Percentiles rank a stretch among this genome's conserved stretches.
These are phyloP conservation scores for Calidris pugnax DNA, from an alignment of 2,113 vertebrate species.

Conservation along the genomic window DNA sequence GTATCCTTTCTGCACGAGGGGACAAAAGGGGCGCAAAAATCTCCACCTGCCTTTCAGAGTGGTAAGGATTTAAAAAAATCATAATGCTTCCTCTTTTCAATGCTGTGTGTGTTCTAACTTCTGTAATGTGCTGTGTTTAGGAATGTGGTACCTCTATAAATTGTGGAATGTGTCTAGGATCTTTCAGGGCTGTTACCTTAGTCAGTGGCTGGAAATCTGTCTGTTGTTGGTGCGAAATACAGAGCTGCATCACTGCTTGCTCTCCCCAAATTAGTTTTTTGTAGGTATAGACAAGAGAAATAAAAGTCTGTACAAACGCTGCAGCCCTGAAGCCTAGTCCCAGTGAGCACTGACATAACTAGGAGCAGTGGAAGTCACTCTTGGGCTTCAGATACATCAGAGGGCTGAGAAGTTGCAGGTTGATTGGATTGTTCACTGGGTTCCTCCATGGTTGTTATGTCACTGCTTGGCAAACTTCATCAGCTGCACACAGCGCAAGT, in stretches of 20 bases:
- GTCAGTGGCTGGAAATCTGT: background rate
- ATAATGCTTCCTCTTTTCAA: background rate
- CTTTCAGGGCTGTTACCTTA: background rate
- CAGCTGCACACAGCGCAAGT: background rate
- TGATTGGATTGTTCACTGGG: background rate
- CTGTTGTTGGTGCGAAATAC: background rate
- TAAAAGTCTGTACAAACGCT: background rate
- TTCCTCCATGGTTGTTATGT: background rate
- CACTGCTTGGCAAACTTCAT: background rate
- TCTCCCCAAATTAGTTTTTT: background rate
- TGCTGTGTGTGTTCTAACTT: background rate
- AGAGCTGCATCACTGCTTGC: background rate
- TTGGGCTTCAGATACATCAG: background rate
- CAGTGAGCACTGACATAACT: background rate
- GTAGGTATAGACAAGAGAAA: background rate
- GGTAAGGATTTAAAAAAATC: background rate
- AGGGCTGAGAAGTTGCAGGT: background rate
- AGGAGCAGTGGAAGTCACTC: background rate
- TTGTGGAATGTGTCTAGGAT: background rate
- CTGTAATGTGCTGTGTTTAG: background rate
- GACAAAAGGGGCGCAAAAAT: background rate
- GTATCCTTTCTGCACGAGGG: background rate
- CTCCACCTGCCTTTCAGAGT: background rate
- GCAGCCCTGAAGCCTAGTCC: background rate
- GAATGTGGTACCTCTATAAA: background rate